Evolutionary conservation across 2,888 invertebrate species (phyloP).

Genomic region (Plemyria rubiginata): DNA sequence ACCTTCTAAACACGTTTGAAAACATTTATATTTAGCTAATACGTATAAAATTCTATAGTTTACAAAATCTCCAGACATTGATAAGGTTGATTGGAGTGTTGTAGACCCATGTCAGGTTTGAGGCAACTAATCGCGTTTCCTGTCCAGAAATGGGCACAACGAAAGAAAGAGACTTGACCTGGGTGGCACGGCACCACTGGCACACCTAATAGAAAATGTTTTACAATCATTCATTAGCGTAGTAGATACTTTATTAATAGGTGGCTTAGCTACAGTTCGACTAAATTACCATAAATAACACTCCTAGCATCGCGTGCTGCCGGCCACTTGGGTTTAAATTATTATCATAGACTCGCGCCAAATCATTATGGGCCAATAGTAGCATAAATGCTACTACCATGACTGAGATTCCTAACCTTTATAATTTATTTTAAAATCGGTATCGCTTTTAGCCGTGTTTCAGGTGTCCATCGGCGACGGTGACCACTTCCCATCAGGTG

Average conservation of each 20-base stretch:
- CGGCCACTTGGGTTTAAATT: slow-evolving; percentile 51
- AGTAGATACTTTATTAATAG: slow-evolving; percentile 14
- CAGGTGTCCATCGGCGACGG: no score
- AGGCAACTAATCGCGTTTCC: neutral
- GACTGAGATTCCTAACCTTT: no score
- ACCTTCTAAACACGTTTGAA: neutral
- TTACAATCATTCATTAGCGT: slow-evolving; percentile 20
- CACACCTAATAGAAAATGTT: slow-evolving; percentile 26
- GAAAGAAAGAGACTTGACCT: slow-evolving; percentile 3
- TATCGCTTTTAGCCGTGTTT: no score
- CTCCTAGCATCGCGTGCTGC: slow-evolving; percentile 54
- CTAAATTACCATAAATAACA: slow-evolving; percentile 46
- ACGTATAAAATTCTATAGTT: no score
- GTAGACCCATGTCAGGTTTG: no score
- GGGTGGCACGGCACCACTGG: neutral
- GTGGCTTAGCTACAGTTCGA: slow-evolving; percentile 27
- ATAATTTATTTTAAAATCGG: no score
- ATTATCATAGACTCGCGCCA: slow-evolving; percentile 30
- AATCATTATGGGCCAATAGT: slow-evolving; percentile 19
- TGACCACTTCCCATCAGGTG: no score
- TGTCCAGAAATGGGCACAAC: neutral
- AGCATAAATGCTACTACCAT: no score
- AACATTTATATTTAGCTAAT: no score
- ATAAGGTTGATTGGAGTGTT: no score
- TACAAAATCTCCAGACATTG: no score